Evolutionary conservation across 2,888 invertebrate genomes (phyloP).

Genomic region (Heliconius ismenius): DNA sequence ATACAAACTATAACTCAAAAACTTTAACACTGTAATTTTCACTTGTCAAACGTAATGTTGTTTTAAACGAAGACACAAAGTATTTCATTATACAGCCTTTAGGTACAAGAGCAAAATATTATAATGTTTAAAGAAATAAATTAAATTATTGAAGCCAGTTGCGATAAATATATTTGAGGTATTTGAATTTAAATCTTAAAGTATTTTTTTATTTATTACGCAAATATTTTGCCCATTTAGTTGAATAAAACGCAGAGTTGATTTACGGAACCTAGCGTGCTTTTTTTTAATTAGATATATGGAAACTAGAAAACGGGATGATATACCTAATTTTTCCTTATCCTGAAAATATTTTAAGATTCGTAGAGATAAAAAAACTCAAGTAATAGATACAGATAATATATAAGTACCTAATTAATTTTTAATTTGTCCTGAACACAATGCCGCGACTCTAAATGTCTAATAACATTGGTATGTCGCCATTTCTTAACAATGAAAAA

Average conservation of each 20-base stretch:
- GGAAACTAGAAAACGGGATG: no score
- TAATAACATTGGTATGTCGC: slow-evolving; percentile 11
- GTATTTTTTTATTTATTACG: not conserved
- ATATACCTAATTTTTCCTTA: no score
- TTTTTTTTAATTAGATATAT: no score
- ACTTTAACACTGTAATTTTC: slow-evolving; percentile 13
- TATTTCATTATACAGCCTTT: slow-evolving; percentile 5
- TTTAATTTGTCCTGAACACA: not conserved
- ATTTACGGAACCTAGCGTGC: no score
- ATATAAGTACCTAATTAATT: not conserved
- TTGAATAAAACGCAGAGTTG: no score
- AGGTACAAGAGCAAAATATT: not conserved
- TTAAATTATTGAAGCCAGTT: no score
- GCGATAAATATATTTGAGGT: no score
- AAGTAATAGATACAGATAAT: not conserved
- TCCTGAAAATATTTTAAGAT: not conserved
- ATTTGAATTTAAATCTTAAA: no score
- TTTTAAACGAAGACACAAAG: slow-evolving; percentile 4
- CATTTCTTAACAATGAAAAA: slow-evolving; percentile 14
- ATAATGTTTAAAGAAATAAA: not conserved
- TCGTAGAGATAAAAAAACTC: not conserved
- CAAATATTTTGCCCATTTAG: no score
- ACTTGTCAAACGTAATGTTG: slow-evolving; percentile 10
- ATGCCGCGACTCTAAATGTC: not conserved
- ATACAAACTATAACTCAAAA: slow-evolving; percentile 4